phyloP scores from a whole-genome alignment of 2,888 invertebrate species.

The Notodonta dromedarius region DNA sequence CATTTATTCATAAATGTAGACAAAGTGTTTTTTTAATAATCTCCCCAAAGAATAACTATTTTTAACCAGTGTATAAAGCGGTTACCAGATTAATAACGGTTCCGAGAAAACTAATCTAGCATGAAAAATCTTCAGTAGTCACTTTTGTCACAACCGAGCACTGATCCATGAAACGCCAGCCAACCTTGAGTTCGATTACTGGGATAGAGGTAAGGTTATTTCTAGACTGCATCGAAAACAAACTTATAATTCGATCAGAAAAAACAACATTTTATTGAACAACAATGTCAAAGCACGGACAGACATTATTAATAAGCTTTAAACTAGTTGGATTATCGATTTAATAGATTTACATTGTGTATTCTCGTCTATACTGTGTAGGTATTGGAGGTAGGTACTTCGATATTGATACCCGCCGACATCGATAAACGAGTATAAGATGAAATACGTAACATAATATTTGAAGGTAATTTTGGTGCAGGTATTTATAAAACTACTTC shows the following conservation, averaged over 20 bases:
- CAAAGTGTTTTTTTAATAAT: neutral
- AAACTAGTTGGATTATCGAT: slow-evolving; percentile 3
- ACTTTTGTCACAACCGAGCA: neutral
- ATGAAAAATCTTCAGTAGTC: neutral
- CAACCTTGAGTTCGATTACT: neutral
- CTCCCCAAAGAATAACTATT: neutral
- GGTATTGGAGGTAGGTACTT: neutral
- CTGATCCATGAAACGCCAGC: neutral
- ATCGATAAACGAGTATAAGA: neutral
- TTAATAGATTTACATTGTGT: slow-evolving; percentile 1
- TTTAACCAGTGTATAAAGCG: neutral
- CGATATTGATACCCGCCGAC: neutral
- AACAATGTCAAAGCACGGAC: slow-evolving; percentile 7
- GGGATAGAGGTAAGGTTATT: neutral
- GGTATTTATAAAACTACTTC: slow-evolving; percentile 3
- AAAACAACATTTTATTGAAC: slow-evolving; percentile 2
- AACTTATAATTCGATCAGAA: neutral
- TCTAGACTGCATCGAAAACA: neutral
- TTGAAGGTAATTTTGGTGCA: slow-evolving; percentile 5
- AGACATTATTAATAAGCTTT: slow-evolving; percentile 4
- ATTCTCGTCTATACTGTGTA: slow-evolving; percentile 1
- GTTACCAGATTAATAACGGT: slow-evolving; percentile 3
- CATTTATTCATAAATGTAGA: neutral
- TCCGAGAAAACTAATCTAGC: slow-evolving; percentile 1
- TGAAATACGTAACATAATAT: neutral